Base-by-base conservation (phyloP, 2,797 vertebrate species). In the Oryzias sinensis region DNA sequence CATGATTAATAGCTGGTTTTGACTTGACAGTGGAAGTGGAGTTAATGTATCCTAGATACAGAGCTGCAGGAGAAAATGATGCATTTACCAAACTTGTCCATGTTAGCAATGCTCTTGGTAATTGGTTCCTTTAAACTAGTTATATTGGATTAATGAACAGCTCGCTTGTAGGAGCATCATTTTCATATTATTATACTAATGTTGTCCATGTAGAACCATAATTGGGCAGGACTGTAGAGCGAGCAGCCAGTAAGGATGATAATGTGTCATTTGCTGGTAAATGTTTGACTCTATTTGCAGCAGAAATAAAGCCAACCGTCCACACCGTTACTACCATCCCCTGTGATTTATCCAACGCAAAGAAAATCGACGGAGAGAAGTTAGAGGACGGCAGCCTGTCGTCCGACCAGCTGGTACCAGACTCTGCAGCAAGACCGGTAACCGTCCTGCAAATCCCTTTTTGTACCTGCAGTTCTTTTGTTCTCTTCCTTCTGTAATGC, bases 351-450 rank as follows among this genome's bases (percentile, higher is more conserved):
- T 85, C 72, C 68, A 76, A 69, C 0, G 15, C 66, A 57, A 90
- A 87, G 65, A 85, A 67, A 59, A 89, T 91, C 53, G 84, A 89
- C 44, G 88, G 76, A 70, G 73, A 44, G 62, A 82, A 82, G 59
- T 64, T 33, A 1, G 87, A 87, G 65, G 89, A 91, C 49, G 70
- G 69, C 22, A 54, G 77, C 14, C 53, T 81, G 22, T 81, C 72
- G 1, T 80, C 87, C 13, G 89, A 92, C 85, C 90, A 92, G 74
- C 60, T 90, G 77, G 85, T 88, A 43, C 89, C 90, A n/a, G 85
- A 91, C 72, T 80, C 80, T 46, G 77, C 84, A 43, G 66, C 68
- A 14, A 77, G 69, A 9, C 79, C 50, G 86, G 92, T 93, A 84
- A 89, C 53, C 64, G 22, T 17, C 60, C 59, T 20, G 5, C 16